These are phyloP conservation scores for Crocodylus rhombifer DNA, from an alignment of 2,797 vertebrate genomes.

Conservation along the genomic window DNA sequence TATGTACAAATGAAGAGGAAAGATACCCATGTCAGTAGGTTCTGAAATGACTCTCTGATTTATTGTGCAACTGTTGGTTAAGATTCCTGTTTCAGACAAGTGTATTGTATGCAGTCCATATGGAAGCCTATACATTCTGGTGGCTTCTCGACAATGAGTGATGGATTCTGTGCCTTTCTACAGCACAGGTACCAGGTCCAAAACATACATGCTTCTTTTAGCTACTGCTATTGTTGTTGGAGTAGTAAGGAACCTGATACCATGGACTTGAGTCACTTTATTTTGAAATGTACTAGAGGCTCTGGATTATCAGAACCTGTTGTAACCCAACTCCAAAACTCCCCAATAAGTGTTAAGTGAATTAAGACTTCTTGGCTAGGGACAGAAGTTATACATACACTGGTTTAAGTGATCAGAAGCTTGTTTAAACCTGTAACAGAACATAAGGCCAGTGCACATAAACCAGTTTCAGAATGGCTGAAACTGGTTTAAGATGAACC, in stretches of 20 bases:
- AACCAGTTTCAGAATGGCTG: no score
- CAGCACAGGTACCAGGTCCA: neutral
- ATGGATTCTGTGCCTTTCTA: neutral
- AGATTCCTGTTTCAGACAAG: neutral
- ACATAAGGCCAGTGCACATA: no score
- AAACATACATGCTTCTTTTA: neutral
- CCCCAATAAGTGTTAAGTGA: neutral
- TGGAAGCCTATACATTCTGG: neutral
- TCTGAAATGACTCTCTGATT: accelerated
- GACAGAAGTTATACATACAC: no score
- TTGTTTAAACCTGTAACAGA: no score
- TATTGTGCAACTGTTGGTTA: neutral
- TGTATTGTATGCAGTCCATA: neutral
- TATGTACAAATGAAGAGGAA: neutral
- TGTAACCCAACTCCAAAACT: neutral
- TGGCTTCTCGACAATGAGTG: neutral
- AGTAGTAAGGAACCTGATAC: neutral
- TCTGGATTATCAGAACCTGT: neutral
- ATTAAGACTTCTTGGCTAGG: no score
- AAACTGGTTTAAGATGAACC: no score
- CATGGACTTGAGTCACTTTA: neutral
- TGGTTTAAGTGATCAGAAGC: no score
- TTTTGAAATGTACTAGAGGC: neutral
- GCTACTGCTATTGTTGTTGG: neutral
- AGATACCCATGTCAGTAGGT: neutral